phyloP scores from a whole-genome alignment of 2,113 vertebrate species.

The Leucoraja erinaceus region DNA sequence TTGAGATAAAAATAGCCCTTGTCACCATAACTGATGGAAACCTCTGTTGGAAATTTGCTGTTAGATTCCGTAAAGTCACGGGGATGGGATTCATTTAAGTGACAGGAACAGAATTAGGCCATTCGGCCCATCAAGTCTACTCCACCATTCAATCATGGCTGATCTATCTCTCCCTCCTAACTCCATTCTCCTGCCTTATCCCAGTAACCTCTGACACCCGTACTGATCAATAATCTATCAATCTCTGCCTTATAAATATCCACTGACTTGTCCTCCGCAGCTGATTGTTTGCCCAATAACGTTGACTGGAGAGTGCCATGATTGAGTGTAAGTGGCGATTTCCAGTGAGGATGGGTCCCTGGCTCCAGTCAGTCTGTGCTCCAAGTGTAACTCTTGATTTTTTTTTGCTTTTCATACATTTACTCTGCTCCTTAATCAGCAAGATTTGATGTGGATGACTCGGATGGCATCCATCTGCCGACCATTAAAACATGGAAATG shows the following conservation, averaged over 20 bases:
- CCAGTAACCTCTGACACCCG: too few species aligned
- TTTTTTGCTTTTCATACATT: not conserved
- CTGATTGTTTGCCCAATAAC: too few species aligned
- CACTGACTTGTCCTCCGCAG: too few species aligned
- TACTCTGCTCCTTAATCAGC: not conserved
- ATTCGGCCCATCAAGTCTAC: too few species aligned
- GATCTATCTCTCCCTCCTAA: too few species aligned
- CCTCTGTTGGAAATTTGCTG: not conserved
- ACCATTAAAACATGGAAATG: not conserved
- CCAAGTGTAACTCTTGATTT: not conserved
- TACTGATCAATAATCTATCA: too few species aligned
- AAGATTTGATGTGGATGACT: not conserved
- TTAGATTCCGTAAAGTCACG: not conserved
- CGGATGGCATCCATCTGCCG: not conserved
- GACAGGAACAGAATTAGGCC: too few species aligned
- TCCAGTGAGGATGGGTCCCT: not conserved
- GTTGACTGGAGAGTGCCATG: too few species aligned
- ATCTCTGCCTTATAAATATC: too few species aligned
- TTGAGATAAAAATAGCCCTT: slow-evolving; percentile 29
- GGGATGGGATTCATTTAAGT: not conserved
- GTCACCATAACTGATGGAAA: not conserved
- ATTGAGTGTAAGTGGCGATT: too few species aligned
- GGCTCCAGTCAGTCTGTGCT: not conserved
- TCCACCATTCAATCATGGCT: too few species aligned
- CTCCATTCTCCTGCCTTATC: too few species aligned